These are phyloP conservation scores for Bryconaethiops microstoma DNA, from an alignment of 2,797 vertebrate genomes.

Conservation along the genomic window DNA sequence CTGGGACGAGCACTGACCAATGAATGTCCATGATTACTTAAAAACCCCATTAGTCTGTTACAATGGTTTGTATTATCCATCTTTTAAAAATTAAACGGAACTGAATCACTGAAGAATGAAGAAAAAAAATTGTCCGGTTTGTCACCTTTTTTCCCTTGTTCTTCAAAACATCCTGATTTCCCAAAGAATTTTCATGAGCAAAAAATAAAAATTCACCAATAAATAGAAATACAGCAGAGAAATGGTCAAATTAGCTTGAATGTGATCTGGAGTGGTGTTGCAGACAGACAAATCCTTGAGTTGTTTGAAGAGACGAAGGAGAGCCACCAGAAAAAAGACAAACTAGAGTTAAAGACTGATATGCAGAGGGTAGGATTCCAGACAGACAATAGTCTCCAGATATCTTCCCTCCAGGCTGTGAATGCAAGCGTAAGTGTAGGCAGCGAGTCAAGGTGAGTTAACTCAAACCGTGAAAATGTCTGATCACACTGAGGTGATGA, in stretches of 20 bases:
- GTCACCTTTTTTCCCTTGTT: slow-evolving; percentile 71
- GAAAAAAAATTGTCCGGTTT: slow-evolving; percentile 69
- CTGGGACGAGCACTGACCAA: slow-evolving; percentile 61
- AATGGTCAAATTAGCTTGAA: slow-evolving; percentile 78
- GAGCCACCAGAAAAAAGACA: slow-evolving; percentile 71
- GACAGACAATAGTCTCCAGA: slow-evolving; percentile 61
- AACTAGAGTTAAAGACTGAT: slow-evolving; percentile 46
- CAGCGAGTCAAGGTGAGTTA: slow-evolving; percentile 39
- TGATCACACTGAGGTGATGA: slow-evolving; percentile 95
- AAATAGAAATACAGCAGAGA: slow-evolving; percentile 84
- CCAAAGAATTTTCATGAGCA: slow-evolving; percentile 69
- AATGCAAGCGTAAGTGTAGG: slow-evolving; percentile 44
- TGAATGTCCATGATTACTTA: slow-evolving; percentile 68
- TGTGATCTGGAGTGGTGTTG: slow-evolving; percentile 58
- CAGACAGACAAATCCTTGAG: slow-evolving; percentile 77
- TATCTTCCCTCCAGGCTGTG: slow-evolving; percentile 52
- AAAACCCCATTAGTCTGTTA: slow-evolving; percentile 73
- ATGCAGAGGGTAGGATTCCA: slow-evolving; percentile 51
- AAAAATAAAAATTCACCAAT: slow-evolving; percentile 74
- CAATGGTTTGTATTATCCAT: slow-evolving; percentile 84
- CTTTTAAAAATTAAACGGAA: slow-evolving; percentile 68
- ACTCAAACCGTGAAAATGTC: too few relatives aligned
- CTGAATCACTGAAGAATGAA: slow-evolving; percentile 70
- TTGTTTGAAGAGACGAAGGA: slow-evolving; percentile 73
- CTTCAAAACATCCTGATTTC: slow-evolving; percentile 66